These are phyloP conservation scores for Falco punctatus DNA, from an alignment of 2,113 vertebrate genomes.

Conservation along the genomic window DNA sequence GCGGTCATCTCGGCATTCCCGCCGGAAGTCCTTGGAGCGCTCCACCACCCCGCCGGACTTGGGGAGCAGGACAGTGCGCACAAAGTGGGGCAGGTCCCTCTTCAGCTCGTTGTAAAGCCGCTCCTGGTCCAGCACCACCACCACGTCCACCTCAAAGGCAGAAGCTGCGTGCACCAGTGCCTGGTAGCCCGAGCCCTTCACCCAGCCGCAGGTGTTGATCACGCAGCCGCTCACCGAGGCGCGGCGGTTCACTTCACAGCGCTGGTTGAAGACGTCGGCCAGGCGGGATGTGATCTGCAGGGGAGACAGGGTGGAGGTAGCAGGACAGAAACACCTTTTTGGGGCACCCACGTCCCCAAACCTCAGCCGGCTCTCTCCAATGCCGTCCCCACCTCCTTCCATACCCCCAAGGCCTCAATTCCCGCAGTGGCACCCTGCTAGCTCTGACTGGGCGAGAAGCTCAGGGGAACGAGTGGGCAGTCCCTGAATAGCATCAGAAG, in stretches of 20 bases:
- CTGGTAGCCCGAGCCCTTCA: constrained; percentile 96
- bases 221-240: constrained; percentile 94
- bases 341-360: accelerated
- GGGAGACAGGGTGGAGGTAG: not conserved
- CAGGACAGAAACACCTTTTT: no score
- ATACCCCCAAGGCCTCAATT: accelerated
- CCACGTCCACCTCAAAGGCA: constrained; percentile 96
- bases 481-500: accelerated
- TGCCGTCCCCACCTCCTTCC: accelerated
- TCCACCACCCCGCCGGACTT: constrained; percentile 95
- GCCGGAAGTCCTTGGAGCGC: constrained; percentile 93
- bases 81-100: constrained; percentile 94
- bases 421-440: accelerated
- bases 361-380: not conserved
- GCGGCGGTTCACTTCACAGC: constrained; percentile 94
- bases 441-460: accelerated
- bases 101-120: constrained; percentile 96
- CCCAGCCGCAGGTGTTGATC: constrained; percentile 98
- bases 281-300: constrained; percentile 90
- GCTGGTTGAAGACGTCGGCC: constrained; percentile 94
- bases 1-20: constrained; percentile 90
- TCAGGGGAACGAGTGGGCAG: accelerated
- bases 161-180: constrained; percentile 95
- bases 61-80: constrained; percentile 91
- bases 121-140: constrained; percentile 96